Percentiles rank a stretch among this genome's conserved stretches.
These are phyloP conservation scores for Notodonta dromedarius DNA, from an alignment of 2,888 invertebrate species.

Conservation along the genomic window DNA sequence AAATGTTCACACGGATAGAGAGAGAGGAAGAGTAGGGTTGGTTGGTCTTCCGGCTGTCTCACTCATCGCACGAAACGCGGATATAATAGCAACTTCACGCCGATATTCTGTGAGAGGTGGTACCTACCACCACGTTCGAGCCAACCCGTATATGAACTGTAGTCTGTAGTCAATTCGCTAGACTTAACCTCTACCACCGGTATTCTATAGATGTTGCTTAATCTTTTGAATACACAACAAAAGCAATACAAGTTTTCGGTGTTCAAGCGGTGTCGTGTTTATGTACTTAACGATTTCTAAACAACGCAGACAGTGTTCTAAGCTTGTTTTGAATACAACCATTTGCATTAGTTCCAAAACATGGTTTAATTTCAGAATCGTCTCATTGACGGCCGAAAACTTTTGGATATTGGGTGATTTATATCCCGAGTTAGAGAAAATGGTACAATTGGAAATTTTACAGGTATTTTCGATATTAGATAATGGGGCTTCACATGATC, in stretches of 20 bases:
- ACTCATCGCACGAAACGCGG: too few species aligned
- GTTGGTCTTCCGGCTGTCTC: too few species aligned
- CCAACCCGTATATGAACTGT: too few species aligned
- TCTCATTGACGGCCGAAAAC: conserved; percentile 68
- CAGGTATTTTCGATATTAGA: conserved; percentile 74
- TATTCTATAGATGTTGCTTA: neutral
- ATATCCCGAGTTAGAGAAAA: conserved; percentile 69
- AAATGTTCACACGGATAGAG: too few species aligned
- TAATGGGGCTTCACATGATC: conserved; percentile 64
- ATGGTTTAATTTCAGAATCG: conserved; percentile 80
- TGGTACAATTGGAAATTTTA: conserved; percentile 78
- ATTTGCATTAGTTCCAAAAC: conserved; percentile 61
- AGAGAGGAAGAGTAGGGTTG: too few species aligned
- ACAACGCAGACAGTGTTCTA: neutral
- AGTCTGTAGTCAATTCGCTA: too few species aligned
- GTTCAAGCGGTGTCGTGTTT: neutral
- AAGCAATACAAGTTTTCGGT: neutral
- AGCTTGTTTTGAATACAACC: conserved; percentile 42
- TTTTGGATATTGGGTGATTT: conserved; percentile 73
- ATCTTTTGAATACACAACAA: neutral
- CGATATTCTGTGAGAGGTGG: too few species aligned
- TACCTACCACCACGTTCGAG: too few species aligned
- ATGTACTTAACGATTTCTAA: conserved; percentile 4
- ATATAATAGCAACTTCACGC: too few species aligned
- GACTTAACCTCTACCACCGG: too few species aligned